Percentiles rank a stretch among this genome's conserved stretches.
Evolutionary conservation across 2,113 vertebrate species (phyloP).

Genomic region (Rhynchomys soricoides): DNA sequence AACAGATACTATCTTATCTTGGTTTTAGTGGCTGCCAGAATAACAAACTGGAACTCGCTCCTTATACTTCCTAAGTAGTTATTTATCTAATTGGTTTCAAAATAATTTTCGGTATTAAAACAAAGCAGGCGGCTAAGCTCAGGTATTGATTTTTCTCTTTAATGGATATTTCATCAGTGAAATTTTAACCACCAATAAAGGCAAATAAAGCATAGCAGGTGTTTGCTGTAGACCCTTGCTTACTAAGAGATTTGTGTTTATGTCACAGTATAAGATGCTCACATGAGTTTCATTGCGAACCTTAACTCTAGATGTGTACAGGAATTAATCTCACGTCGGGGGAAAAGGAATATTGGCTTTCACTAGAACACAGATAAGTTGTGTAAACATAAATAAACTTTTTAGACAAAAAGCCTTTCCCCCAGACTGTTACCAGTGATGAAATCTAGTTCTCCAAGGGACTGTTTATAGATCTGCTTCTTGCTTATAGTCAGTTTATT

Average conservation of each 20-base stretch:
- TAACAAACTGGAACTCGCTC: slow-evolving; percentile 42
- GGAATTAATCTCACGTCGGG: slow-evolving; percentile 34
- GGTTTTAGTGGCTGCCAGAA: not conserved
- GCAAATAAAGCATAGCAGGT: slow-evolving; percentile 61
- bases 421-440: not conserved
- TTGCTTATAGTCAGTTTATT: not conserved
- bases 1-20: not conserved
- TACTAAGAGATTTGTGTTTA: not conserved
- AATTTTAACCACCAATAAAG: slow-evolving; percentile 66
- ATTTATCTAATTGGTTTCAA: slow-evolving; percentile 69
- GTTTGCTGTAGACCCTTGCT: slow-evolving; percentile 45
- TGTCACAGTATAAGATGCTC: not conserved
- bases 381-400: slow-evolving; percentile 52
- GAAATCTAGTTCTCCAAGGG: not conserved
- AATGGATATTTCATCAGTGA: slow-evolving; percentile 59
- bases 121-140: slow-evolving; percentile 49
- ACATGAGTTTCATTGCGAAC: not conserved
- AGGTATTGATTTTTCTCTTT: slow-evolving; percentile 77
- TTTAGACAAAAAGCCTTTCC: not conserved
- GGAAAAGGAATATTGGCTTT: not conserved
- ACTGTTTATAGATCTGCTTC: not conserved
- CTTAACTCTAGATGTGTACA: slow-evolving; percentile 48
- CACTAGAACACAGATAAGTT: slow-evolving; percentile 39
- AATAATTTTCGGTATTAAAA: slow-evolving; percentile 73
- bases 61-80: slow-evolving; percentile 52